Conservation (phyloP, 2,888 invertebrate genomes). For the Rutpela maculata region DNA sequence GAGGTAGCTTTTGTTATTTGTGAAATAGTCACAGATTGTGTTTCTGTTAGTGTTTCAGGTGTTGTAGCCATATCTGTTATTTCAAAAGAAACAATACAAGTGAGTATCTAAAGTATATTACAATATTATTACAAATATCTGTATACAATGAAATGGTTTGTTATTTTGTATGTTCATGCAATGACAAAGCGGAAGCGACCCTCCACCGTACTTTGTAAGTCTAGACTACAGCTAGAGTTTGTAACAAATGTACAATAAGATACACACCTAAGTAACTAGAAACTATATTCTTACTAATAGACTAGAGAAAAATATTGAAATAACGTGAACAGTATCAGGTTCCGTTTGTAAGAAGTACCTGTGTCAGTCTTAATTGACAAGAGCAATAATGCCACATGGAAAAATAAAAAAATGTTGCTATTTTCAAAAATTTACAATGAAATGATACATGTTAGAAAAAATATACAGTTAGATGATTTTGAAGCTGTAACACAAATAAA, state of each 20-base stretch:
- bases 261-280: constrained; percentile 1
- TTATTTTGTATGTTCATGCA: constrained; percentile 55
- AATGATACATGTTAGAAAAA: constrained; percentile 63
- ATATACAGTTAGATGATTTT: constrained; percentile 69
- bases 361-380: constrained; percentile 64
- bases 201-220: constrained; percentile 42
- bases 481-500: constrained; percentile 65
- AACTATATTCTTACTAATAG: constrained; percentile 16
- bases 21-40: constrained; percentile 66
- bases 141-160: constrained; percentile 46
- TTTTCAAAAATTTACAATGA: constrained; percentile 66
- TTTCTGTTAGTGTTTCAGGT: constrained; percentile 73
- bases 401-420: constrained; percentile 67
- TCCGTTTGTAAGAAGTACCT: constrained; percentile 54
- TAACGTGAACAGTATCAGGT: constrained; percentile 56
- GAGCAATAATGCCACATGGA: constrained; percentile 47
- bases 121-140: constrained; percentile 44
- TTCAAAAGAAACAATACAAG: constrained; percentile 68
- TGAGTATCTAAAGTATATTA: constrained; percentile 62
- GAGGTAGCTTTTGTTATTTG: constrained; percentile 67
- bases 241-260: constrained; percentile 13
- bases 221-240: constrained; percentile 14
- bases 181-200: constrained; percentile 59
- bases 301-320: constrained; percentile 52
- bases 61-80: constrained; percentile 73